These are phyloP conservation scores for Sebastes paucispinis DNA, from an alignment of 2,797 vertebrate species.

Conservation along the genomic window DNA sequence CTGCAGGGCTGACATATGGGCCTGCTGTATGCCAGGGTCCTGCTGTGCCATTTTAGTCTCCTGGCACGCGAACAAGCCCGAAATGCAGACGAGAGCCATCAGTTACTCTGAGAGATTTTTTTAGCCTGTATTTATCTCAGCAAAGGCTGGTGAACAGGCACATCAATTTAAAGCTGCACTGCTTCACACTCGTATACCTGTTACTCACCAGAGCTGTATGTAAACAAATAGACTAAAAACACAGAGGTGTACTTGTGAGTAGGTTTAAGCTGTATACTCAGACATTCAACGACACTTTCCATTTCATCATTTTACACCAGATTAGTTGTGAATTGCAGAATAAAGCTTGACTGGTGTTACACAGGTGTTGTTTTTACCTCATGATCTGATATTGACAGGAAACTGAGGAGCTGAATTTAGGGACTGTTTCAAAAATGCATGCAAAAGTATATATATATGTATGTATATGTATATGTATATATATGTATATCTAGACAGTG, in stretches of 20 bases:
- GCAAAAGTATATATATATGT: neutral
- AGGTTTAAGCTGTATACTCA: neutral
- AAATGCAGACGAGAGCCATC: constrained; percentile 21
- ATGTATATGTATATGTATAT: too few species aligned
- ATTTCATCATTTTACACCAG: neutral
- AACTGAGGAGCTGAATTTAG: neutral
- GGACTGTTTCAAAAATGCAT: neutral
- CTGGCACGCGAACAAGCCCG: constrained; percentile 33
- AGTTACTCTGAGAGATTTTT: constrained; percentile 3
- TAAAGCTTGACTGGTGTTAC: neutral
- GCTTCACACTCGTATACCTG: neutral
- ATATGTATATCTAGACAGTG: too few species aligned
- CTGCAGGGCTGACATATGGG: constrained; percentile 42
- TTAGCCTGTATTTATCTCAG: constrained; percentile 5
- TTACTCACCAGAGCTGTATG: neutral
- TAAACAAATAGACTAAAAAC: neutral
- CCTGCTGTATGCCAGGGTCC: constrained; percentile 26
- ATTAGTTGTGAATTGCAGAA: neutral
- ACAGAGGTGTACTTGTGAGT: neutral
- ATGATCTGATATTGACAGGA: neutral
- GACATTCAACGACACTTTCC: neutral
- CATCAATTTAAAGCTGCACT: neutral
- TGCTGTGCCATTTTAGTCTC: constrained; percentile 55
- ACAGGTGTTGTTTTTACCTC: neutral
- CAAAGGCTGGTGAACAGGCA: constrained; percentile 1